Evolutionary conservation across 2,888 invertebrate species (phyloP).

Genomic region (Hirtodrosophila cameraria): DNA sequence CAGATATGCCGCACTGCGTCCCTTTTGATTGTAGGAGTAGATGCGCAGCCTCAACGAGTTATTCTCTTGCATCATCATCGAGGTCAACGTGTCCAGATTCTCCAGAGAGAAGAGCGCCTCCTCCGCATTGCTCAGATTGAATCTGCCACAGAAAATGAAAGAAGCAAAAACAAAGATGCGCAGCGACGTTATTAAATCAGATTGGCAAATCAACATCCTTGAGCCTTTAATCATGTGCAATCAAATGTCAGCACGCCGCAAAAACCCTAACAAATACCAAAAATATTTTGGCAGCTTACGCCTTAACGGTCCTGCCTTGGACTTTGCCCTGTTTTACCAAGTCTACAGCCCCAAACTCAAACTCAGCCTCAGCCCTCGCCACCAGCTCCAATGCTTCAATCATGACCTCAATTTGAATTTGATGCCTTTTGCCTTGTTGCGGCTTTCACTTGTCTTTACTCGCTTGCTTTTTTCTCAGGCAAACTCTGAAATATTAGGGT

Average conservation of each 20-base stretch:
- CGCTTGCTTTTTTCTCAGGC: conserved; percentile 7
- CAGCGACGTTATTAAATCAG: conserved; percentile 52
- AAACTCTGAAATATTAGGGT: conserved; percentile 73
- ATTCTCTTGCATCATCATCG: conserved; percentile 91
- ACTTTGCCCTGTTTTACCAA: conserved; percentile 19
- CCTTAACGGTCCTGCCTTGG: conserved; percentile 42
- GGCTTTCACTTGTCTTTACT: conserved; percentile 62
- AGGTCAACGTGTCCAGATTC: conserved; percentile 89
- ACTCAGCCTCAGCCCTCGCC: conserved; percentile 10
- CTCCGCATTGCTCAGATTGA: conserved; percentile 83
- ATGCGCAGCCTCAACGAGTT: conserved; percentile 91
- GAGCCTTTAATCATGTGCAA: conserved; percentile 74
- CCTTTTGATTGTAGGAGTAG: conserved; percentile 92
- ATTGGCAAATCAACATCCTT: conserved; percentile 64
- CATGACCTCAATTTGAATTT: conserved; percentile 82
- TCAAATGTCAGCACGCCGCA: conserved; percentile 50
- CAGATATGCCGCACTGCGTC: conserved; percentile 89
- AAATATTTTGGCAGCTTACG: conserved; percentile 45
- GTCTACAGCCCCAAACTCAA: neutral
- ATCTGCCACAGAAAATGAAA: conserved; percentile 80
- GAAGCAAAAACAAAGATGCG: neutral
- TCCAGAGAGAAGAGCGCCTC: conserved; percentile 84
- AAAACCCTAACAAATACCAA: conserved; percentile 36
- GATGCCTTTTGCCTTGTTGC: conserved; percentile 70
- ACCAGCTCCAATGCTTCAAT: conserved; percentile 63